These are phyloP conservation scores for Synergus umbraculus DNA, from an alignment of 2,888 invertebrate genomes.

Conservation along the genomic window DNA sequence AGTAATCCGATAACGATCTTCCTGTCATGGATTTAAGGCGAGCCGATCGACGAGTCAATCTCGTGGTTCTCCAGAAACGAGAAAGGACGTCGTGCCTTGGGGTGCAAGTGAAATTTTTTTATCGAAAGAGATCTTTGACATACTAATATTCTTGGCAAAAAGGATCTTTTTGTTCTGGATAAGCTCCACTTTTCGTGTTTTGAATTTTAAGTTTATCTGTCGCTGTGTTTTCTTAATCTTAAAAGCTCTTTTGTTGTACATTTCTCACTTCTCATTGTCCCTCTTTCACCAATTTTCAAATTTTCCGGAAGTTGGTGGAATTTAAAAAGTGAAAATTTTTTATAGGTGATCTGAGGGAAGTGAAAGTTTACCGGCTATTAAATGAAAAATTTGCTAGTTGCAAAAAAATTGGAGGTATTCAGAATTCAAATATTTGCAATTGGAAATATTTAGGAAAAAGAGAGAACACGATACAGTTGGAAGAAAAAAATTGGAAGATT, in stretches of 20 bases:
- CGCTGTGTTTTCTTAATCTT: neutral
- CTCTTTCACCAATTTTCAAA: neutral
- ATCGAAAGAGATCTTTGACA: neutral
- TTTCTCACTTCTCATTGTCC: neutral
- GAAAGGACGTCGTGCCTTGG: neutral
- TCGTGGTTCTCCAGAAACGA: neutral
- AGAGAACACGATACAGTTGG: too few relatives aligned
- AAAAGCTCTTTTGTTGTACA: neutral
- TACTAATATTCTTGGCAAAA: neutral
- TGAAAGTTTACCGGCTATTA: too few relatives aligned
- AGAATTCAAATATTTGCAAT: too few relatives aligned
- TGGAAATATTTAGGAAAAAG: too few relatives aligned
- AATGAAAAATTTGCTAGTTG: too few relatives aligned
- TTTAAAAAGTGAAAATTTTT: too few relatives aligned
- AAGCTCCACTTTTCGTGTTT: neutral
- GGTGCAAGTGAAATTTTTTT: neutral
- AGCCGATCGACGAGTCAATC: constrained; percentile 19
- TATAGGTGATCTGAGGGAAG: too few relatives aligned
- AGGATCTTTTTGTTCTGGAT: neutral
- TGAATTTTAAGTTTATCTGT: neutral
- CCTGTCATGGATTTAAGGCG: constrained; percentile 13
- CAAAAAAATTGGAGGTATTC: too few relatives aligned
- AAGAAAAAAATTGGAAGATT: too few relatives aligned
- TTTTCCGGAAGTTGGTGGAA: neutral
- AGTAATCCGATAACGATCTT: constrained; percentile 32